These are phyloP conservation scores for Antheraea pernyi DNA, from an alignment of 1,140 invertebrate species.

Conservation along the genomic window DNA sequence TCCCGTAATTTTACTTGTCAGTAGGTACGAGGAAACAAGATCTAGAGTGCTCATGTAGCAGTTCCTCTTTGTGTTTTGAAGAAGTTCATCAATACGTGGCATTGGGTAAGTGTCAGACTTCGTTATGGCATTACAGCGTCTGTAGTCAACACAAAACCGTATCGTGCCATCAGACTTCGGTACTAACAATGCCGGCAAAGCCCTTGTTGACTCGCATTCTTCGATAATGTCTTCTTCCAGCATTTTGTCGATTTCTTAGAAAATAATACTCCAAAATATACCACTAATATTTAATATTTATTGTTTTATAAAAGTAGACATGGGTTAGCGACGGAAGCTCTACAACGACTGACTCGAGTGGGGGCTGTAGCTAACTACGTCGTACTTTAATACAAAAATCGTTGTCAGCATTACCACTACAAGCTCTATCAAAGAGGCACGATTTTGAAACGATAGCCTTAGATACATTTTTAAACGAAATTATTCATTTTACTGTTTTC, in stretches of 20 bases:
- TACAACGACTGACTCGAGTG: too few relatives aligned
- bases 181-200: too few relatives aligned
- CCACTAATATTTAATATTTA: too few relatives aligned
- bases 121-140: neutral
- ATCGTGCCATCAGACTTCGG: neutral
- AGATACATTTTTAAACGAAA: constrained; percentile 5
- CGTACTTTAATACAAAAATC: too few relatives aligned
- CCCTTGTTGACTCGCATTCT: constrained; percentile 3
- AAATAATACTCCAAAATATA: too few relatives aligned
- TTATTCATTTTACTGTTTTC: constrained; percentile 1
- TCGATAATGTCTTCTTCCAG: neutral
- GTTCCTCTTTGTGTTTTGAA: neutral
- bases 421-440: neutral
- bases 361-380: too few relatives aligned
- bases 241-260: constrained; percentile 5
- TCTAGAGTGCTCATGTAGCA: constrained; percentile 2
- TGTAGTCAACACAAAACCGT: too few relatives aligned
- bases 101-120: constrained; percentile 3
- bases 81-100: too few relatives aligned
- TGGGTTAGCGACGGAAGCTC: too few relatives aligned
- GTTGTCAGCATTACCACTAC: too few relatives aligned
- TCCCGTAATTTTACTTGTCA: neutral
- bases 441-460: constrained; percentile 10
- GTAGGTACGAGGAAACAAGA: neutral
- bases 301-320: too few relatives aligned